Base-by-base conservation (phyloP, 2,113 vertebrate genomes). In the Junco hyemalis region DNA sequence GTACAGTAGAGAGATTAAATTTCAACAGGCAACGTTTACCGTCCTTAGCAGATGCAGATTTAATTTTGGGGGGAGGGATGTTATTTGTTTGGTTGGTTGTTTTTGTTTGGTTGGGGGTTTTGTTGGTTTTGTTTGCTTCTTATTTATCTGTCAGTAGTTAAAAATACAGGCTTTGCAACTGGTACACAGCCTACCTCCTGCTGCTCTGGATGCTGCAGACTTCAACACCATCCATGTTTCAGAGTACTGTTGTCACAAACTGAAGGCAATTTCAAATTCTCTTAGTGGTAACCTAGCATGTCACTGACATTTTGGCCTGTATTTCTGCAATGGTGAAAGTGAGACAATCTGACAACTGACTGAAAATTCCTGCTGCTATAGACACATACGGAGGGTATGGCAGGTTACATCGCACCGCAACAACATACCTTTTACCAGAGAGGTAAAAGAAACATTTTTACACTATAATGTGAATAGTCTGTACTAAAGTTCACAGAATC, bases 221-320 rank as follows among this genome's bases (percentile, higher is more conserved):
- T 84, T 82, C 60, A 89, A 11, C 31, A 7, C 1, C 5, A 91
- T 86, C 44, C 13, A 9, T 38, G 19, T 90, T 87, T 65, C 57
- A 73, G 57, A 64, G 18, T 54, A 64, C 12, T 77, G 50, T 50
- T 96, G 90, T 78, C 91, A 97, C 74, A 95, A 86, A 77, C 56
- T 38, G 42, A 96, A 96, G 72, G 69, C 47, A 94, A 80, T 95
- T 92, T 95, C 45, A 89, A 81, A 76, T 76, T 90, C 82, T 94
- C 48, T 93, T 77, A 57, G 77, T 8, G 9, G 51, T 59, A 95
- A 77, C 53, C 81, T 63, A 81, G 59, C 66, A 90, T 65, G 60
- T 91, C 82, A 88, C 69, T 76, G 86, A 42, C 90, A 87, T 53
- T 88, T 87, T 93, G 92, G 81, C 81, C 73, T 57, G 44, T 42